Evolutionary conservation across 2,888 invertebrate species (phyloP).

Genomic region (Callyntrura sp.): DNA sequence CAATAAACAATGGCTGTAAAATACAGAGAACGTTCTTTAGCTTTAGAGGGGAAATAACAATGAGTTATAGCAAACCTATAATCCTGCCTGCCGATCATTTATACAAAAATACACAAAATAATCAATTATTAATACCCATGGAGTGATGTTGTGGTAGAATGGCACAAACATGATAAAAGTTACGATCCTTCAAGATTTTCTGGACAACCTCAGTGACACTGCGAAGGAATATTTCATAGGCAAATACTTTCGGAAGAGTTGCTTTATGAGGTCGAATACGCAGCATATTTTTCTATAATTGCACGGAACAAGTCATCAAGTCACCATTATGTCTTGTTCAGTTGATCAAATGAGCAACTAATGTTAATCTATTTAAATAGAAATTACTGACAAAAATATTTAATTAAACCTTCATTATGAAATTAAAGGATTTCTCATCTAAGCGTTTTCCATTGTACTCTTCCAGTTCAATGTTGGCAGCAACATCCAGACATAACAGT

Average conservation of each 20-base stretch:
- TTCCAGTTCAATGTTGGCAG: constrained; percentile 88
- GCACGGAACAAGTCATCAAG: too few species aligned
- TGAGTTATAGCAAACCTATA: too few species aligned
- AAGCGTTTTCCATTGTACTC: constrained; percentile 88
- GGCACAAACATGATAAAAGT: constrained; percentile 87
- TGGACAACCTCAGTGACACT: constrained; percentile 87
- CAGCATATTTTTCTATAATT: constrained; percentile 79
- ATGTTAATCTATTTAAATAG: constrained; percentile 8
- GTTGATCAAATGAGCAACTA: too few species aligned
- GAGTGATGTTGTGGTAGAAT: constrained; percentile 89
- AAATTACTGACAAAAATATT: constrained; percentile 66
- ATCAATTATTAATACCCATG: constrained; percentile 73
- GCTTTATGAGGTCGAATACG: constrained; percentile 71
- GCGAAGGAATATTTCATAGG: constrained; percentile 88
- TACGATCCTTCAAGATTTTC: constrained; percentile 86
- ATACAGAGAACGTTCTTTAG: not conserved
- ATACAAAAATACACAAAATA: not conserved
- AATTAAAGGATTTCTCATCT: constrained; percentile 86
- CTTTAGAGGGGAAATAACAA: too few species aligned
- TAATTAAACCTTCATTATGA: constrained; percentile 87
- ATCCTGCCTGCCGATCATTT: too few species aligned
- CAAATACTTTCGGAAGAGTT: constrained; percentile 87
- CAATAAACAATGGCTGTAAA: constrained; percentile 88
- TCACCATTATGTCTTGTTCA: too few species aligned
- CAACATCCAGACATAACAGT: constrained; percentile 88